Percentiles rank a stretch among this genome's conserved stretches.
Evolutionary conservation across 2,888 invertebrate genomes (phyloP).

Genomic region (Adineta ricciae): DNA sequence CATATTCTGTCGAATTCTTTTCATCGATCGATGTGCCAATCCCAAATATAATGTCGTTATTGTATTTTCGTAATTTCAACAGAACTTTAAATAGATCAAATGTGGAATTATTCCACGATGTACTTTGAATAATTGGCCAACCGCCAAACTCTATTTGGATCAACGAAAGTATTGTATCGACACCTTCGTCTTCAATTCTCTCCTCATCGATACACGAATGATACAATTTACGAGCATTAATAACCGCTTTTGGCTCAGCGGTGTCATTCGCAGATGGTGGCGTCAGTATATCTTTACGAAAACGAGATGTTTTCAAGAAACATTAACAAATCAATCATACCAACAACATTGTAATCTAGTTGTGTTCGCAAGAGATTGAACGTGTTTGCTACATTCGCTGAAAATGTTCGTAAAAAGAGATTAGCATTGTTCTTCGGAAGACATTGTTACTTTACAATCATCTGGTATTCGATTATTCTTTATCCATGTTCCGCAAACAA

Average conservation of each 20-base stretch:
- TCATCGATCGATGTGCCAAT: conserved; percentile 59
- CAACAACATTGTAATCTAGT: conserved; percentile 22
- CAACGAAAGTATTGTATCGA: conserved; percentile 68
- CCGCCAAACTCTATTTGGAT: conserved; percentile 50
- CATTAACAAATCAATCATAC: neutral
- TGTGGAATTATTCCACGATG: neutral
- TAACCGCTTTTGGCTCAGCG: conserved; percentile 63
- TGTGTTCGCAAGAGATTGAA: conserved; percentile 27
- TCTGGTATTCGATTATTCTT: conserved; percentile 83
- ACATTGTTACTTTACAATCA: conserved; percentile 44
- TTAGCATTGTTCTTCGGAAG: neutral
- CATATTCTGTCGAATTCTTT: conserved; percentile 62
- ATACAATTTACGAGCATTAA: conserved; percentile 78
- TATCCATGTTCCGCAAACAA: conserved; percentile 72
- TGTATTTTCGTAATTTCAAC: conserved; percentile 16
- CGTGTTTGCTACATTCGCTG: neutral
- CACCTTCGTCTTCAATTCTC: conserved; percentile 72
- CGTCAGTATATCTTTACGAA: conserved; percentile 20
- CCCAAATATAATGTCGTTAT: conserved; percentile 23
- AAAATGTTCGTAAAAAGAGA: neutral
- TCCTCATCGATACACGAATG: conserved; percentile 81
- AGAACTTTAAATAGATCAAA: neutral
- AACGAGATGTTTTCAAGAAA: neutral
- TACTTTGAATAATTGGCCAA: conserved; percentile 28
- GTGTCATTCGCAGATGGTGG: neutral